Evolutionary conservation across 1,140 invertebrate species (phyloP), one percentile per base, ranked within the genome.

Genomic region (Polyergus mexicanus): DNA sequence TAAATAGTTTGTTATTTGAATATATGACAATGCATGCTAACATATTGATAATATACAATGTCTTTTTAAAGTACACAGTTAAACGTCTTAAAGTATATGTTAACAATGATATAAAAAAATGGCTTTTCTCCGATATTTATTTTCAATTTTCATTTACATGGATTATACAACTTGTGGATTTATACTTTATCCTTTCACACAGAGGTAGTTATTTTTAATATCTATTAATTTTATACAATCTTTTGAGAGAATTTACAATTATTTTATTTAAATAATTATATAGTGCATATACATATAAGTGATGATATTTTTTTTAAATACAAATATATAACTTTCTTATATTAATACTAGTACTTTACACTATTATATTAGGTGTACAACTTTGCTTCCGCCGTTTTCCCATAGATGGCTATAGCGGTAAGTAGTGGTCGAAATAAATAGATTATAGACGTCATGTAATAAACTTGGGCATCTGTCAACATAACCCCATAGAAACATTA

Each of bases 41-140:
- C n/a, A 32, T n/a, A 58, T 38, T 74, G 51, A 38, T 74, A 74
- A 32, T 74, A 58, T 10, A 54, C 32, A 19, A 74, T 58, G 51
- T 38, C 16, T 58, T 22, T 58, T 28, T 58, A 25, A 58, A 32
- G 35, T 47, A 28, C 41, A 13, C 35, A 5, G 3, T 16, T 54
- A 19, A 22, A 25, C 22, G 22, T 41, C 25, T 76, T 41, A 41
- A 41, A 76, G 22, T 32, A 22, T 32, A 13, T 38, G 38, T 76
- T 76, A 76, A 62, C 16, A 3, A 32, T 32, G 32, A 32, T 32
- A 32, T 13, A 68, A 19, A 25, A n/a, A 72, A 81, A 60, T 81
- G 25, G 32, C 76, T 72, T n/a, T n/a, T 81, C 54, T 72, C 38
- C 16, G 25, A 72, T 60, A 71, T 58, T 81, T 58, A 72, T 72